These are phyloP conservation scores for Chrysomallon squamiferum DNA, from an alignment of 1,140 invertebrate species.

Conservation along the genomic window DNA sequence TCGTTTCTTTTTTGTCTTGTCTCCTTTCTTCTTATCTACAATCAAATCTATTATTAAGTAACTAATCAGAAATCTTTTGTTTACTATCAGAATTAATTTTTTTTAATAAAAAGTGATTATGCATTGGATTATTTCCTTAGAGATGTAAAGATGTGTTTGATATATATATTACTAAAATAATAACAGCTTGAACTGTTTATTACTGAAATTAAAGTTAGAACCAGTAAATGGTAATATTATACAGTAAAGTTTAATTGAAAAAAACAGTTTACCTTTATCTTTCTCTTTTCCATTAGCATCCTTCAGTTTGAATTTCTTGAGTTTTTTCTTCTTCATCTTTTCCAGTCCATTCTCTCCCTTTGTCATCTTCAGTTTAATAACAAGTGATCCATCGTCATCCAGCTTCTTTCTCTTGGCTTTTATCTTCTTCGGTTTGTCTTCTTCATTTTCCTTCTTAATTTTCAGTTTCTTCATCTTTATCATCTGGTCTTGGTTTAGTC, in stretches of 20 bases:
- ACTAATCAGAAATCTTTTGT: too few species aligned
- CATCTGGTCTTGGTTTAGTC: slow-evolving; percentile 19
- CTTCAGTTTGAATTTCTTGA: slow-evolving; percentile 59
- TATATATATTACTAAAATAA: too few species aligned
- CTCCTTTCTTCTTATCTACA: slow-evolving; percentile 19
- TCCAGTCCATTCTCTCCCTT: slow-evolving; percentile 53
- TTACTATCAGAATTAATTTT: background rate
- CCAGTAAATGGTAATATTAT: too few species aligned
- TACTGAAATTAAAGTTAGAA: too few species aligned
- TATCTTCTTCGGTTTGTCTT: slow-evolving; percentile 44
- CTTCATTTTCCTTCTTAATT: slow-evolving; percentile 48
- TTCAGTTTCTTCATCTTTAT: slow-evolving; percentile 43
- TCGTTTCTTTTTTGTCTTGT: slow-evolving; percentile 38
- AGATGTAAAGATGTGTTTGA: too few species aligned
- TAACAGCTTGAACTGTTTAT: too few species aligned
- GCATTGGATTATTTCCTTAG: too few species aligned
- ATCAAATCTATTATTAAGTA: too few species aligned
- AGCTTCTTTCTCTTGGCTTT: slow-evolving; percentile 27
- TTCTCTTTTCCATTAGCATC: slow-evolving; percentile 28
- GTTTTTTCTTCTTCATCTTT: slow-evolving; percentile 49
- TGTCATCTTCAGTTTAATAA: slow-evolving; percentile 16
- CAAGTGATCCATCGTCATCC: slow-evolving; percentile 5
- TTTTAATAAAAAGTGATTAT: background rate
- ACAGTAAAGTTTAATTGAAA: too few species aligned
- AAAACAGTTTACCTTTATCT: slow-evolving; percentile 20